A percentile compares a stretch with the other conserved stretches of the same genome.
These are phyloP conservation scores for Scartelaos histophorus DNA, from an alignment of 2,113 vertebrate species.

Conservation along the genomic window DNA sequence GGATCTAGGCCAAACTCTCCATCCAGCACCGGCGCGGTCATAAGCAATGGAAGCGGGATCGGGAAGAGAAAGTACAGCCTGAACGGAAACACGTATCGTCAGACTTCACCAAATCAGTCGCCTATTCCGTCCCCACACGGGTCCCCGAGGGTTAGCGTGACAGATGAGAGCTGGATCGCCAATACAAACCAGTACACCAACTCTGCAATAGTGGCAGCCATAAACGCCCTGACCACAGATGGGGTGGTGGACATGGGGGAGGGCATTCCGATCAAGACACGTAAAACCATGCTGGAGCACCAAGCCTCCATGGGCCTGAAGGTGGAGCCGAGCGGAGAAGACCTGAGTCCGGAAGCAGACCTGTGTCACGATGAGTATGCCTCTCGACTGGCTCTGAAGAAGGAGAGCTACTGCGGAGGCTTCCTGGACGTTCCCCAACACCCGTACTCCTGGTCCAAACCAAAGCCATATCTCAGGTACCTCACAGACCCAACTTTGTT, in stretches of 20 bases:
- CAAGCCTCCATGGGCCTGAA: conserved; percentile 85
- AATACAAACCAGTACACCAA: conserved; percentile 95
- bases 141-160: conserved; percentile 87
- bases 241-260: conserved; percentile 87
- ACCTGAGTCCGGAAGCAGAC: conserved; percentile 78
- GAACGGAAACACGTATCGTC: conserved; percentile 79
- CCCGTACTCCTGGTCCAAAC: conserved; percentile 90
- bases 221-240: conserved; percentile 95
- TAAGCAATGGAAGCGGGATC: conserved; percentile 76
- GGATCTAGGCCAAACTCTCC: conserved; percentile 87
- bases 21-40: conserved; percentile 79
- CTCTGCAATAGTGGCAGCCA: conserved; percentile 93
- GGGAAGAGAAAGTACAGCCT: conserved; percentile 91
- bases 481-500: background rate
- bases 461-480: conserved; percentile 92
- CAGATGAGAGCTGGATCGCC: conserved; percentile 88
- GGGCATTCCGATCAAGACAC: conserved; percentile 89
- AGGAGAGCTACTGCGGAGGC: conserved; percentile 89
- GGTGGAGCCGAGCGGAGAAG: conserved; percentile 85
- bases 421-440: conserved; percentile 92
- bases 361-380: conserved; percentile 87
- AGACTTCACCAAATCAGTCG: conserved; percentile 86
- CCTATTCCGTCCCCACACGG: conserved; percentile 85
- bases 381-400: conserved; percentile 86
- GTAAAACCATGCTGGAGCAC: conserved; percentile 87